phyloP scores from a whole-genome alignment of 2,888 invertebrate species.

The Drosophila maculinotata region DNA sequence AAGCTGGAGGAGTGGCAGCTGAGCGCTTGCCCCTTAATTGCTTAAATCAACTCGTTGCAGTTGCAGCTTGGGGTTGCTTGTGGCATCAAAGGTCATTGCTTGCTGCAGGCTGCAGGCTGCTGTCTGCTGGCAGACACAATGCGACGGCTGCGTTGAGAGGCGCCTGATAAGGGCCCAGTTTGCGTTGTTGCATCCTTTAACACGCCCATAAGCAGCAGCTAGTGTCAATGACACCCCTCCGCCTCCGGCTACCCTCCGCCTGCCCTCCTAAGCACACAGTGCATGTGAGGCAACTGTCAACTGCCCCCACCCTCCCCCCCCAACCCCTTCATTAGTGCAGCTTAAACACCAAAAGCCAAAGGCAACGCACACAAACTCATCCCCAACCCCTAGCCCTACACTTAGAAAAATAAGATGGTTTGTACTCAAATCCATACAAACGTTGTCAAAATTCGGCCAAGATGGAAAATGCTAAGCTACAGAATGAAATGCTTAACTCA shows the following conservation, averaged over 20 bases:
- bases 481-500: too few relatives aligned
- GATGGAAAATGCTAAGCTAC: too few relatives aligned
- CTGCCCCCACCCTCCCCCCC: too few relatives aligned
- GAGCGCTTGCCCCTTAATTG: constrained; percentile 59
- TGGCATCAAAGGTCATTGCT: constrained; percentile 59
- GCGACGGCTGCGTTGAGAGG: constrained; percentile 6
- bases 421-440: too few relatives aligned
- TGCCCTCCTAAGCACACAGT: background rate
- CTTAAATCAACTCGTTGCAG: constrained; percentile 49
- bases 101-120: constrained; percentile 43
- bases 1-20: constrained; percentile 7
- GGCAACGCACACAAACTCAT: constrained; percentile 12
- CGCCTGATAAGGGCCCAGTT: constrained; percentile 33
- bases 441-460: too few relatives aligned
- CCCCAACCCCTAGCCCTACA: background rate
- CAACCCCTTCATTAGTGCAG: constrained; percentile 59
- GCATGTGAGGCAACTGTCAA: constrained; percentile 35
- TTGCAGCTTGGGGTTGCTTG: constrained; percentile 31
- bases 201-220: constrained; percentile 39
- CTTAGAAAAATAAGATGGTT: too few relatives aligned
- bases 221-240: constrained; percentile 66
- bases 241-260: background rate
- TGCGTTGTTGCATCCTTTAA: constrained; percentile 54
- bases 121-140: constrained; percentile 17
- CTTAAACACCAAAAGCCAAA: constrained; percentile 43